These are phyloP conservation scores for Andrena praecox DNA, from an alignment of 2,888 invertebrate species.

Conservation along the genomic window DNA sequence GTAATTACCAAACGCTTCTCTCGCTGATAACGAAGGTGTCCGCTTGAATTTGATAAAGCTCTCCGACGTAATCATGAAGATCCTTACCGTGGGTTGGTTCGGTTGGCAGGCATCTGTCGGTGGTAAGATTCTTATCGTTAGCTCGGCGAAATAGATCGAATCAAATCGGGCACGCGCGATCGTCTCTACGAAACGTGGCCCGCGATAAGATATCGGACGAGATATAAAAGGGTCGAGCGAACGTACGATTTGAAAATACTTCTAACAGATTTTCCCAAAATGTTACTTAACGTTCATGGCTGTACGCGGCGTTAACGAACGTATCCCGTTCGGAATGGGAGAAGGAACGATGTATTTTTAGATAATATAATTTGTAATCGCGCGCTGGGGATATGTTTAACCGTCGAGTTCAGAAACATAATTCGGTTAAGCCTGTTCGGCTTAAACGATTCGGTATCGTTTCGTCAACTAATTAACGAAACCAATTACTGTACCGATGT, in stretches of 20 bases:
- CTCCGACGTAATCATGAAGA: conserved; percentile 55
- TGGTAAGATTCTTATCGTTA: conserved; percentile 35
- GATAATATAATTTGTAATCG: background rate
- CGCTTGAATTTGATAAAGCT: conserved; percentile 40
- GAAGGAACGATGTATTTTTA: conserved; percentile 9
- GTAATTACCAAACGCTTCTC: conserved; percentile 56
- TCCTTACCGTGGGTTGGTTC: conserved; percentile 53
- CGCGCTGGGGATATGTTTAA: background rate
- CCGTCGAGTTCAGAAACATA: background rate
- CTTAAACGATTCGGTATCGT: conserved; percentile 1
- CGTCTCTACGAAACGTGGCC: conserved; percentile 85
- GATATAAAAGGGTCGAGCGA: conserved; percentile 71
- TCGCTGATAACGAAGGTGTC: conserved; percentile 49
- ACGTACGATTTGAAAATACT: conserved; percentile 9
- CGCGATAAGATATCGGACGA: conserved; percentile 69
- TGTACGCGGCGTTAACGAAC: background rate
- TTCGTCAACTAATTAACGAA: background rate
- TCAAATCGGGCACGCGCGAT: conserved; percentile 84
- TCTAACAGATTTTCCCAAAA: background rate
- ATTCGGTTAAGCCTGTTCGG: background rate
- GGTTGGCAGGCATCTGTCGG: conserved; percentile 39
- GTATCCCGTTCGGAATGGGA: background rate
- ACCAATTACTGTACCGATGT: conserved; percentile 1
- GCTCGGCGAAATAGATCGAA: conserved; percentile 75
- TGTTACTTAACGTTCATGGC: background rate